Percentiles rank a stretch among this genome's conserved stretches.
phyloP scores from a whole-genome alignment of 1,140 invertebrate species.

The Matsumurasca onukii region DNA sequence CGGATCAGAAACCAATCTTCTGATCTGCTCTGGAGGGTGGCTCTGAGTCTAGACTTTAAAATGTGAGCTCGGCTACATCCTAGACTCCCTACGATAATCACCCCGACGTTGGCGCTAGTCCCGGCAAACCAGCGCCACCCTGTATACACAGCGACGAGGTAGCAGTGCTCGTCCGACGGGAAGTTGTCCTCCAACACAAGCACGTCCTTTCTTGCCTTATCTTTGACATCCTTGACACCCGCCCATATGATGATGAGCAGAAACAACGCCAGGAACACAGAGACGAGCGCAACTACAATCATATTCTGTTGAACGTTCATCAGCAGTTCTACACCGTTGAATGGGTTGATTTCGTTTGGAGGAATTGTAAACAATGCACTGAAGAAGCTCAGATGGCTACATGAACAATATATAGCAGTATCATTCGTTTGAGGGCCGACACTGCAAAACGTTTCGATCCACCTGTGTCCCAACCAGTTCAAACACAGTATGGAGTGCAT shows the following conservation, averaged over 20 bases:
- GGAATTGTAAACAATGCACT: background rate
- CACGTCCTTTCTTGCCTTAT: background rate
- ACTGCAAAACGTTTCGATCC: background rate
- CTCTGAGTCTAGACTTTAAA: background rate
- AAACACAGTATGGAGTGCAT: background rate
- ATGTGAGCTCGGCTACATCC: background rate
- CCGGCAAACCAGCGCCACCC: background rate
- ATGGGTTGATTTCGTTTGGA: background rate
- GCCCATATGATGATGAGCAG: background rate
- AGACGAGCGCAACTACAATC: background rate
- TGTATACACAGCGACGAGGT: background rate
- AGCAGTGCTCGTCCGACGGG: background rate
- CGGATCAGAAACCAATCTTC: constrained; percentile 11
- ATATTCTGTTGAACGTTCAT: background rate
- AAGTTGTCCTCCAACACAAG: background rate
- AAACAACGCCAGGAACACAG: background rate
- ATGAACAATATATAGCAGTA: background rate
- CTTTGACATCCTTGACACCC: background rate
- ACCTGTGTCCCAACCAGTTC: background rate
- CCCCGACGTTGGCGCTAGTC: constrained; percentile 2
- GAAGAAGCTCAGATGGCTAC: background rate
- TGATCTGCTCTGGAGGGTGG: background rate
- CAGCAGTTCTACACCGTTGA: background rate
- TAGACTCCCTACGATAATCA: background rate
- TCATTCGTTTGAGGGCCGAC: background rate